phyloP scores from a whole-genome alignment of 2,888 invertebrate species.

The Dicyrtoma fusca region DNA sequence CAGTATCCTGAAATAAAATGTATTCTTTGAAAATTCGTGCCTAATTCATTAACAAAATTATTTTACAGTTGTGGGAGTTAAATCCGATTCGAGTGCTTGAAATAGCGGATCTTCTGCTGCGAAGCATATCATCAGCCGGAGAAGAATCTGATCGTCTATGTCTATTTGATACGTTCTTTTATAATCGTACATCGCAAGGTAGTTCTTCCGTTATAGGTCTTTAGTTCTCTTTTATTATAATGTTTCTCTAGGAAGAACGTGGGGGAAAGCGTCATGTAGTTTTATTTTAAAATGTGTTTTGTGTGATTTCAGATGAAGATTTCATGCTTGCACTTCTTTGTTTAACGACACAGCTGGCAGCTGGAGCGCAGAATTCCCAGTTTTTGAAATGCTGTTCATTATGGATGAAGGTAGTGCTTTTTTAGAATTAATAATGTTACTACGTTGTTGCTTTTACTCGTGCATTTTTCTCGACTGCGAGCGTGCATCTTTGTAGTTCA shows the following conservation, averaged over 20 bases:
- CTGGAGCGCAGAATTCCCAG: slow-evolving; percentile 41
- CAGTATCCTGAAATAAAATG: too few relatives aligned
- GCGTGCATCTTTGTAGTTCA: too few relatives aligned
- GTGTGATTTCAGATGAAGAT: slow-evolving; percentile 41
- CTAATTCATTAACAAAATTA: not conserved
- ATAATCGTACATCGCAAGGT: slow-evolving; percentile 43
- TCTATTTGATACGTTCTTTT: slow-evolving; percentile 47
- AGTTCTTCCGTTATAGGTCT: slow-evolving; percentile 12
- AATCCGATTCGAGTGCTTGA: slow-evolving; percentile 20
- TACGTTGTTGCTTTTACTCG: too few relatives aligned
- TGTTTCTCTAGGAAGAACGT: too few relatives aligned
- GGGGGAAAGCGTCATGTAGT: too few relatives aligned
- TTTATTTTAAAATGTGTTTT: too few relatives aligned
- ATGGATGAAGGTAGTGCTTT: slow-evolving; percentile 48
- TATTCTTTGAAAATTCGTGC: not conserved
- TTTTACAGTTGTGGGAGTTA: slow-evolving; percentile 12
- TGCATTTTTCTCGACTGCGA: too few relatives aligned
- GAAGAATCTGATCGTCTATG: slow-evolving; percentile 46
- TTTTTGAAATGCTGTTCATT: slow-evolving; percentile 45
- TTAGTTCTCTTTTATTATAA: not conserved
- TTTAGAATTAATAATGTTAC: not conserved
- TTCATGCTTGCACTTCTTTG: slow-evolving; percentile 43
- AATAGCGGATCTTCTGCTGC: slow-evolving; percentile 19
- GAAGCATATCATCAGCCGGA: slow-evolving; percentile 41
- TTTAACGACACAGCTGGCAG: slow-evolving; percentile 43